These are phyloP conservation scores for Chrysemys picta DNA, from an alignment of 2,113 vertebrate genomes.

Conservation along the genomic window DNA sequence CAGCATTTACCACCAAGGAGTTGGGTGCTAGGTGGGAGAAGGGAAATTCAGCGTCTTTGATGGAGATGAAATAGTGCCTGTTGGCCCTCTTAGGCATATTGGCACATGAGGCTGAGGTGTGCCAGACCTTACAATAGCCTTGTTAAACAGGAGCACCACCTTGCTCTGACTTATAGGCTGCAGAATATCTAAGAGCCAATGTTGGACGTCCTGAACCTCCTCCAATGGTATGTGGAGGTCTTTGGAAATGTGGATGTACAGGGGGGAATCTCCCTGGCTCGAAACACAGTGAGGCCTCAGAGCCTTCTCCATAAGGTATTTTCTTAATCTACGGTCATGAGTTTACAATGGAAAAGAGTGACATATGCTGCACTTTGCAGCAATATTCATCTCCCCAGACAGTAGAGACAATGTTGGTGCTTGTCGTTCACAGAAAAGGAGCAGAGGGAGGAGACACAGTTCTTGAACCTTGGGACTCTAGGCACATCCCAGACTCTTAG, in stretches of 20 bases:
- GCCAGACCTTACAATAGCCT: too few relatives aligned
- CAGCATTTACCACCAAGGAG: too few relatives aligned
- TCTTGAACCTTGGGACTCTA: not conserved
- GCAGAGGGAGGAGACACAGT: not conserved
- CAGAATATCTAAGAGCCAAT: too few relatives aligned
- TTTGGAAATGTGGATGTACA: not conserved
- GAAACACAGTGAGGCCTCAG: not conserved
- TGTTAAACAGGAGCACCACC: too few relatives aligned
- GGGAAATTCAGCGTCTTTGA: too few relatives aligned
- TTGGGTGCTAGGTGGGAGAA: too few relatives aligned
- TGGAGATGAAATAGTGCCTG: too few relatives aligned
- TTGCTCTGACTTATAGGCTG: too few relatives aligned
- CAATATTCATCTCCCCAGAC: not conserved
- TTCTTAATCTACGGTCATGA: not conserved
- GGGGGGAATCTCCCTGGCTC: not conserved
- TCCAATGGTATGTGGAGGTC: too few relatives aligned
- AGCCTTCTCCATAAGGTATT: not conserved
- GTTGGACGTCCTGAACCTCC: too few relatives aligned
- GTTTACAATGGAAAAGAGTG: not conserved
- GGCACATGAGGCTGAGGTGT: too few relatives aligned
- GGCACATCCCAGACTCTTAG: not conserved
- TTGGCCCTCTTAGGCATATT: too few relatives aligned
- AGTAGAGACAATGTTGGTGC: not conserved
- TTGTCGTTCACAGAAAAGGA: not conserved
- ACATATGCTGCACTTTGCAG: not conserved